phyloP scores from a whole-genome alignment of 1,140 invertebrate genomes.

The Amphibalanus amphitrite region DNA sequence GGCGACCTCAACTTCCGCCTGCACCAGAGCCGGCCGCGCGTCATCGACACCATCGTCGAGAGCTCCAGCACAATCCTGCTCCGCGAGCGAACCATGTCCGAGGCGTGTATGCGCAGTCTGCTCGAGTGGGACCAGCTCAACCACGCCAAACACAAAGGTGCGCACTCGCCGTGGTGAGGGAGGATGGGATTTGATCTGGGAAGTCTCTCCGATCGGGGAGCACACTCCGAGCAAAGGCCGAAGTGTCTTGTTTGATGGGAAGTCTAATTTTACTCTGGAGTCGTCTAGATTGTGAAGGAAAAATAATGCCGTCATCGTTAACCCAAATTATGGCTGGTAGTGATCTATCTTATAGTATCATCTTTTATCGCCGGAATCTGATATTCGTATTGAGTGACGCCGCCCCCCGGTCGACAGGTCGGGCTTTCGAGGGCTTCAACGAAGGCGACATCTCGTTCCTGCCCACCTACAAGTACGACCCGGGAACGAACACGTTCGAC shows the following conservation, averaged over 20 bases:
- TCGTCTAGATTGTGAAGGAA: too few species aligned
- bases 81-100: background rate
- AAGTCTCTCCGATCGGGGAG: too few species aligned
- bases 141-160: conserved; percentile 26
- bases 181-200: too few species aligned
- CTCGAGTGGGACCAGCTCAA: conserved; percentile 28
- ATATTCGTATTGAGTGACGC: too few species aligned
- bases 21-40: conserved; percentile 51
- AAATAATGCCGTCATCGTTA: too few species aligned
- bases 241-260: too few species aligned
- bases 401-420: background rate
- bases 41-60: conserved; percentile 32
- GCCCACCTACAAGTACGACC: conserved; percentile 89
- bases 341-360: too few species aligned
- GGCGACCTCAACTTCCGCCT: conserved; percentile 87
- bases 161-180: too few species aligned
- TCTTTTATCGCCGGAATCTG: too few species aligned
- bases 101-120: conserved; percentile 15
- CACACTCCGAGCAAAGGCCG: too few species aligned
- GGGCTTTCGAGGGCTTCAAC: conserved; percentile 28
- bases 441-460: conserved; percentile 80
- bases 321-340: too few species aligned
- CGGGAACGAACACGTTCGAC: conserved; percentile 72
- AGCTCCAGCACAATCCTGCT: background rate
- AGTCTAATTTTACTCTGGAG: too few species aligned